phyloP scores from a whole-genome alignment of 1,140 invertebrate genomes.

The Pollicipes pollicipes region DNA sequence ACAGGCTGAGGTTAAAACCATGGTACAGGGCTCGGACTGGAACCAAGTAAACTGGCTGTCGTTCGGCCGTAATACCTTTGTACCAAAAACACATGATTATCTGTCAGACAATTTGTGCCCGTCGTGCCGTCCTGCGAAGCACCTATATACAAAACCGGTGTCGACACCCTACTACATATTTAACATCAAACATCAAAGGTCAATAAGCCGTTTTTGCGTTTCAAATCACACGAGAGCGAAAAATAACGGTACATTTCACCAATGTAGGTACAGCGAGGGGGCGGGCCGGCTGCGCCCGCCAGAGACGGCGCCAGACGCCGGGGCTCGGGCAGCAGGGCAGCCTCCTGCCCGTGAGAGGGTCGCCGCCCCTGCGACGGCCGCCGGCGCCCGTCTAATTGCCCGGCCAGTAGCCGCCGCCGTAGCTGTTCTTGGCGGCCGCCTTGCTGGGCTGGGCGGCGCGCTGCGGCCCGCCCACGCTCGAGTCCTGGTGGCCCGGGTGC shows the following conservation, averaged over 20 bases:
- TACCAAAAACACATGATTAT: slow-evolving; percentile 1
- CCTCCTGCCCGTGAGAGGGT: too few species aligned
- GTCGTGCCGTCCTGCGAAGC: neutral
- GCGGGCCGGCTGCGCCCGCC: too few species aligned
- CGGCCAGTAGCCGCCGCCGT: neutral
- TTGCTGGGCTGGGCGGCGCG: neutral
- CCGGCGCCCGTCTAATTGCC: neutral
- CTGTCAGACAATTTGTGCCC: neutral
- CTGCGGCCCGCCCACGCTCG: neutral
- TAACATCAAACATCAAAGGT: neutral
- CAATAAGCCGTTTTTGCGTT: neutral
- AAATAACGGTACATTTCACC: neutral
- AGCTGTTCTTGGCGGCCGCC: neutral
- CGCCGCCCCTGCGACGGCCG: too few species aligned
- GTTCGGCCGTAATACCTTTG: neutral
- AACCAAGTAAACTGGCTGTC: too few species aligned
- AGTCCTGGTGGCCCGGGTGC: slow-evolving; percentile 27
- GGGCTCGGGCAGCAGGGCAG: too few species aligned
- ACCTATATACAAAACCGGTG: neutral
- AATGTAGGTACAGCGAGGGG: neutral
- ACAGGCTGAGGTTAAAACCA: neutral
- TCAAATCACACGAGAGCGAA: neutral
- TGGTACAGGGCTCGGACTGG: neutral
- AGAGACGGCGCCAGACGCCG: too few species aligned
- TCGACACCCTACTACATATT: neutral